Percentiles rank a stretch among this genome's conserved stretches.
Conservation (phyloP, 2,113 vertebrate genomes). For the Gallinago jamesoni region DNA sequence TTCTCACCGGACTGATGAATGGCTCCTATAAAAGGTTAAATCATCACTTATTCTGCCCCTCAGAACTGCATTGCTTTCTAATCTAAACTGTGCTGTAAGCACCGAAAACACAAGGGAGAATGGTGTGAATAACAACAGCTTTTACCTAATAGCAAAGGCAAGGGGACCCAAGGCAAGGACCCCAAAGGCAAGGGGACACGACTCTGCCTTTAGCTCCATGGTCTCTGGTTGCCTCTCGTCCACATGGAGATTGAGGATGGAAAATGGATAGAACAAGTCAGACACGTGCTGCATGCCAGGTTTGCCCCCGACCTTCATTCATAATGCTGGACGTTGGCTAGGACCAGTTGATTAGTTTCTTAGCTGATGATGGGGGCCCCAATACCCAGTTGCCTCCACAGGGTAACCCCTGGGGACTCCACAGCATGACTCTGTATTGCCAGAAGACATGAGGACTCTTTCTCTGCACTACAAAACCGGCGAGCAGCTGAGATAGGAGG, state of each 20-base stretch:
- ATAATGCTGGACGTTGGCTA: background rate
- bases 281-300: accelerated
- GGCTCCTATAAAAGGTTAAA: constrained; percentile 23
- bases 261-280: background rate
- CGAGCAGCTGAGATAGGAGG: background rate
- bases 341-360: background rate
- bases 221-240: background rate
- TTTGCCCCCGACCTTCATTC: background rate
- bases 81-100: background rate
- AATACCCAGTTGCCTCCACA: accelerated
- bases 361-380: accelerated
- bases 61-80: background rate
- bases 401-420: background rate
- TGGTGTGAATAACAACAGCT: background rate
- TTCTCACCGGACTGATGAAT: background rate
- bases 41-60: background rate
- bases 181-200: background rate
- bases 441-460: background rate
- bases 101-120: background rate
- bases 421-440: no score
- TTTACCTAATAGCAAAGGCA: background rate
- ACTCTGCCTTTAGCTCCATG: background rate
- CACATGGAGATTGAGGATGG: background rate
- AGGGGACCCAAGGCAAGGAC: background rate
- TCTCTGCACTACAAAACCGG: background rate